These are phyloP conservation scores for Orchesella flavescens DNA, from an alignment of 2,888 invertebrate genomes.

Conservation along the genomic window DNA sequence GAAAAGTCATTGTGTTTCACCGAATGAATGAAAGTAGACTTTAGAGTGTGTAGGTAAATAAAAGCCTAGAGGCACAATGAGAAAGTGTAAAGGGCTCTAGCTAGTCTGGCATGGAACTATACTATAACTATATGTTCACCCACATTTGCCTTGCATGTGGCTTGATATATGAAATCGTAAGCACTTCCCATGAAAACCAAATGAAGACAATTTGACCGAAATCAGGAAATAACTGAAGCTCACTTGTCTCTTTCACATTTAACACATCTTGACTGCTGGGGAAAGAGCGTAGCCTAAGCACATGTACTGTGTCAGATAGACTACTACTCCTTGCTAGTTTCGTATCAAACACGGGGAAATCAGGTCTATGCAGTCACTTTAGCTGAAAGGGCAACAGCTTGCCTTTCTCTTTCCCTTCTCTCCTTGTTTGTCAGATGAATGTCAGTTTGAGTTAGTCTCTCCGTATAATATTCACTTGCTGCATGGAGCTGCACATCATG, in stretches of 20 bases:
- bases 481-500: no score
- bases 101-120: no score
- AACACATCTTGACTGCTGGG: background rate
- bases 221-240: slow-evolving; percentile 43
- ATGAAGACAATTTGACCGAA: slow-evolving; percentile 46
- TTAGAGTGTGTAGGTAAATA: no score
- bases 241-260: slow-evolving; percentile 38
- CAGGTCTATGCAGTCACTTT: slow-evolving; percentile 8
- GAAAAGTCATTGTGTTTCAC: no score
- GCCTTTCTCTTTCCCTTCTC: slow-evolving; percentile 16
- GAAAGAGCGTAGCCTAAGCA: background rate
- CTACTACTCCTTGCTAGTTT: background rate
- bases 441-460: slow-evolving; percentile 24
- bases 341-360: background rate
- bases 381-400: slow-evolving; percentile 57
- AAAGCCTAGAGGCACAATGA: no score
- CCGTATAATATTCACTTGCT: background rate
- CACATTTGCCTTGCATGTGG: background rate
- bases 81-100: no score
- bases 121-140: no score
- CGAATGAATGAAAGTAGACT: no score
- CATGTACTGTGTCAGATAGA: no score
- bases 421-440: slow-evolving; percentile 45
- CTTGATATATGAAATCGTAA: background rate
- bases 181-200: slow-evolving; percentile 35